These are phyloP conservation scores for Bombus affinis DNA, from an alignment of 1,140 invertebrate genomes.

Conservation along the genomic window DNA sequence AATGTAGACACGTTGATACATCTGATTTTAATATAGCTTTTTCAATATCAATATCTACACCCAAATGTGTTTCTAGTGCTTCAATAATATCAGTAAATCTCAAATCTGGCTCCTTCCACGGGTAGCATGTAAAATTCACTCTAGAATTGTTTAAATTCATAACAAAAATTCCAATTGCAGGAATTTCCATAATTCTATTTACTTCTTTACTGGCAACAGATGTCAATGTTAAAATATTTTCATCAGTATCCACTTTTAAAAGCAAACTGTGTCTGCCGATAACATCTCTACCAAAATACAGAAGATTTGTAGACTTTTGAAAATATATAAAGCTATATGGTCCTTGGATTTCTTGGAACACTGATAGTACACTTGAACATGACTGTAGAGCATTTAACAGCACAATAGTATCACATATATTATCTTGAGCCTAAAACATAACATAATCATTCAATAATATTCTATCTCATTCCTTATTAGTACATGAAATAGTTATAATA, in stretches of 20 bases:
- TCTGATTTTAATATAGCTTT: conserved; percentile 71
- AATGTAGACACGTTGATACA: conserved; percentile 59
- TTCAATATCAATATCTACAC: conserved; percentile 72
- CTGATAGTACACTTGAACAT: conserved; percentile 78
- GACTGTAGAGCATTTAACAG: conserved; percentile 75
- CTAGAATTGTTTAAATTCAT: conserved; percentile 82
- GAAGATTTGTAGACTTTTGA: conserved; percentile 83
- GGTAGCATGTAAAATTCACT: conserved; percentile 79
- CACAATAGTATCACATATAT: conserved; percentile 78
- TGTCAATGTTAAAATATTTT: conserved; percentile 81
- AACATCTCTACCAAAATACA: conserved; percentile 94
- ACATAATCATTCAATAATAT: neutral
- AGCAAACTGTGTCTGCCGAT: conserved; percentile 93
- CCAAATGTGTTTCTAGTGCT: conserved; percentile 75
- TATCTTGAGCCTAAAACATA: conserved; percentile 68
- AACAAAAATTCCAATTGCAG: conserved; percentile 88
- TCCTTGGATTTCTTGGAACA: conserved; percentile 86
- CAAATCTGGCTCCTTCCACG: conserved; percentile 75
- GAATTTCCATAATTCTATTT: conserved; percentile 87
- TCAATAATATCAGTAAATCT: conserved; percentile 73
- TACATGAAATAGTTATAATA: neutral
- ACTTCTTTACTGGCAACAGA: conserved; percentile 85
- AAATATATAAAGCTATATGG: conserved; percentile 94
- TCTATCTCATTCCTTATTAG: neutral
- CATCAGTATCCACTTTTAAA: conserved; percentile 83